Conservation (phyloP, 2,113 vertebrate genomes). For the Nothocercus nigrocapillus region DNA sequence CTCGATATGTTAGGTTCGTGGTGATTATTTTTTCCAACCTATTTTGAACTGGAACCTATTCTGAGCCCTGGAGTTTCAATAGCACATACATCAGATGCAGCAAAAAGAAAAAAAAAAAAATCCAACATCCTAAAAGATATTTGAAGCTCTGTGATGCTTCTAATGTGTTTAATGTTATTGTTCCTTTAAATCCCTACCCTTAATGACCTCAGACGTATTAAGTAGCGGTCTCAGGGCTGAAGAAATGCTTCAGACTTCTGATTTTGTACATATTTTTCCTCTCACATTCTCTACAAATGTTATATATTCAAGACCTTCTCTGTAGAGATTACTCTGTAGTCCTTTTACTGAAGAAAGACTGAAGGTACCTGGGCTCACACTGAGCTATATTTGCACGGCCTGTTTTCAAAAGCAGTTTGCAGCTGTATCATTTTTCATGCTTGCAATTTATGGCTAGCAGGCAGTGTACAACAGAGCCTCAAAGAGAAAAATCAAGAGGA, state of each 20-base stretch:
- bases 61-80: background rate
- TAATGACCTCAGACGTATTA: constrained; percentile 64
- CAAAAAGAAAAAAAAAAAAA: background rate
- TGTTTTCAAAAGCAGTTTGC: constrained; percentile 3
- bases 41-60: background rate
- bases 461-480: background rate
- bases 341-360: background rate
- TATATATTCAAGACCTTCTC: background rate
- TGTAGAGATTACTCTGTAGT: background rate
- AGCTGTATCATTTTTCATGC: constrained; percentile 25
- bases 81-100: background rate
- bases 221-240: constrained; percentile 34
- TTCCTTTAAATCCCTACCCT: constrained; percentile 48
- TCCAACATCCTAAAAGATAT: constrained; percentile 1
- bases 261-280: constrained; percentile 24
- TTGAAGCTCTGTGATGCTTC: constrained; percentile 50
- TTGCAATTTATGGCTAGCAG: constrained; percentile 3
- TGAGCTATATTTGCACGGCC: background rate
- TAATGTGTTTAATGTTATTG: constrained; percentile 57
- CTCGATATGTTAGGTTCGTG: background rate
- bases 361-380: background rate
- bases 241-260: constrained; percentile 35
- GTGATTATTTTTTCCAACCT: constrained; percentile 16
- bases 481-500: background rate
- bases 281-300: background rate